Evolutionary conservation across 2,797 vertebrate genomes (phyloP), one percentile per base, ranked within the genome.

Genomic region (Schizothorax lantsangensis): DNA sequence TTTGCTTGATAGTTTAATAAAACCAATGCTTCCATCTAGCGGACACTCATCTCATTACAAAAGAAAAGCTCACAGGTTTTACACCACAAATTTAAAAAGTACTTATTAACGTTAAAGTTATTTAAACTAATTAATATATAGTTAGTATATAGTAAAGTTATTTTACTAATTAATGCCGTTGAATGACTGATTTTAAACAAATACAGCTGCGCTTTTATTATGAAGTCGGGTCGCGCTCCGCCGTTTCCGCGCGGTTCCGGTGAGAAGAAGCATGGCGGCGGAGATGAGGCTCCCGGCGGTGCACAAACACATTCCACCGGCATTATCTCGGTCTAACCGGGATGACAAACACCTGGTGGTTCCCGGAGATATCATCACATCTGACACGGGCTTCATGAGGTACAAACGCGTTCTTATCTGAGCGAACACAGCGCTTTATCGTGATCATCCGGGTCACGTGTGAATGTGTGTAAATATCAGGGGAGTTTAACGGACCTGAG

Each of bases 361-460:
- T 0, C 98, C 98, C 0, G 98, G 98, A 1, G 98, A 99, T 94
- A 96, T 97, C 2, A 99, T 99, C 91, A 99, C 98, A 30, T 96
- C 97, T n/a, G 98, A 99, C 91, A 96, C 97, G 0, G 98, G 97
- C 12, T 99, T 98, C 88, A 99, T 99, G 98, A 97, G 98, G 98
- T 99, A 79, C 7, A 90, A 62, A 1, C 30, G 5, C 14, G 30
- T 68, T 2, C 0, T 33, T 36, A 17, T 59, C n/a, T 4, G 64
- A 36, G 64, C 15, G 4, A 11, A 54, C 2, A 54, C 49, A 54
- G 5, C 59, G 40, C 9, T 19, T 47, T 52, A 19, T 52, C 49
- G 4, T 14, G 0, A 14, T 49, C 12, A 49, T 47, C 45, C 1
- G 47, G 5, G 47, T 19, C 49, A 52, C 49, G 49, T 52, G 49